These are phyloP conservation scores for Chrysaora quinquecirrha DNA, from an alignment of 30 jellyfish, hydroid and myxozoan genomes.

Conservation along the genomic window DNA sequence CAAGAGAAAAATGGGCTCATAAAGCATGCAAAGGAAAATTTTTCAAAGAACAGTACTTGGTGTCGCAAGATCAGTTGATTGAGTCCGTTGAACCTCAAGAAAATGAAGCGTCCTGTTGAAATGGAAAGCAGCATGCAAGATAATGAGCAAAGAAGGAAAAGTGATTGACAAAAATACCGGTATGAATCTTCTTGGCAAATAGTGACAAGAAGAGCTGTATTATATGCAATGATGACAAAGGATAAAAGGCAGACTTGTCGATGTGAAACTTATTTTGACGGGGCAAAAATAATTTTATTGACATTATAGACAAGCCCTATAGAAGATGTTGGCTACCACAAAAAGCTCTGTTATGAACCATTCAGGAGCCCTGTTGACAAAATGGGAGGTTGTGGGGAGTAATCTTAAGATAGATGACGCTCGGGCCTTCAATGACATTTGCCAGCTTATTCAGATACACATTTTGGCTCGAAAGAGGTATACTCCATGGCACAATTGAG, in stretches of 20 bases:
- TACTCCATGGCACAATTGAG: no score
- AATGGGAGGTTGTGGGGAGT: conserved; percentile 14
- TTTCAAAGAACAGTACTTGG: conserved; percentile 53
- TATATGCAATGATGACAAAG: conserved; percentile 19
- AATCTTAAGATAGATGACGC: conserved; percentile 15
- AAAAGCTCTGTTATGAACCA: conserved; percentile 47
- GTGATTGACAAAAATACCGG: conserved; percentile 48
- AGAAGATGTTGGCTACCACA: conserved; percentile 35
- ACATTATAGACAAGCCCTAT: conserved; percentile 42
- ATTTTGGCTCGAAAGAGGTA: conserved; percentile 8
- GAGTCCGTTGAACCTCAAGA: conserved; percentile 35
- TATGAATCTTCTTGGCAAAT: conserved; percentile 46
- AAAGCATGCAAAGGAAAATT: conserved; percentile 40
- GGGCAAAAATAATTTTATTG: conserved; percentile 41
- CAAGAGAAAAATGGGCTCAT: conserved; percentile 23
- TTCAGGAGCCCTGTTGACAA: conserved; percentile 43
- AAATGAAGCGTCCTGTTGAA: conserved; percentile 27
- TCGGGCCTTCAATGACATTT: conserved; percentile 16
- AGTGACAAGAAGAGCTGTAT: conserved; percentile 48
- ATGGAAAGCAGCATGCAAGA: conserved; percentile 16
- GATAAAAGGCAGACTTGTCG: conserved; percentile 31
- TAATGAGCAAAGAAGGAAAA: conserved; percentile 45
- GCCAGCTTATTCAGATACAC: conserved; percentile 26
- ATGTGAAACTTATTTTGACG: conserved; percentile 21
- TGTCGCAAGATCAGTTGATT: conserved; percentile 46